Percentiles rank a stretch among this genome's conserved stretches.
These are phyloP conservation scores for Zaprionus lachaisei DNA, from an alignment of 1,140 invertebrate species.

Conservation along the genomic window DNA sequence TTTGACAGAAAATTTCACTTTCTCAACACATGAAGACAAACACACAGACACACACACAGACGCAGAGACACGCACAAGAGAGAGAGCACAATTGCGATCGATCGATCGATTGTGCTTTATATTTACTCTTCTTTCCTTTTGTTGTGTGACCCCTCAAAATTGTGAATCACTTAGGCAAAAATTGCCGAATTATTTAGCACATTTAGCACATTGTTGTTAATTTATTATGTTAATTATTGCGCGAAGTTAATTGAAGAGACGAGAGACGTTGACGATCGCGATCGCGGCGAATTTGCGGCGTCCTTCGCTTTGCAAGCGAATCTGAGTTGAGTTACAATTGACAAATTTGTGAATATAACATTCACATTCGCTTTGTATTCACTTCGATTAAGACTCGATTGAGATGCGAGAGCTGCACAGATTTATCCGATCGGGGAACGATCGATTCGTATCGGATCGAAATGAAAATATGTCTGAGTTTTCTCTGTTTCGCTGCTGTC, in stretches of 20 bases:
- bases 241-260: conserved; percentile 17
- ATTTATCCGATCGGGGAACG: neutral
- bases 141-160: neutral
- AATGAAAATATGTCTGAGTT: conserved; percentile 52
- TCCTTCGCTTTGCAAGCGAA: conserved; percentile 16
- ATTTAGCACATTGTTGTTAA: conserved; percentile 24
- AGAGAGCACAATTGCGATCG: neutral
- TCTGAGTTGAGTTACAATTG: neutral
- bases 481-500: neutral
- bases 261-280: neutral
- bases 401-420: neutral
- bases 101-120: neutral
- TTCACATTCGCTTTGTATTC: conserved; percentile 8
- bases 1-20: conserved; percentile 66
- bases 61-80: neutral
- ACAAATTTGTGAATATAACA: conserved; percentile 22
- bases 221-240: conserved; percentile 21
- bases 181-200: conserved; percentile 30
- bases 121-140: conserved; percentile 6
- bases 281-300: conserved; percentile 6
- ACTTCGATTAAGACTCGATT: conserved; percentile 3
- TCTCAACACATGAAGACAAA: conserved; percentile 28
- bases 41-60: neutral
- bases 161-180: conserved; percentile 28
- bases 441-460: conserved; percentile 39